Base-by-base conservation (phyloP, 1,140 invertebrate species). In the Ceratina australensis region DNA sequence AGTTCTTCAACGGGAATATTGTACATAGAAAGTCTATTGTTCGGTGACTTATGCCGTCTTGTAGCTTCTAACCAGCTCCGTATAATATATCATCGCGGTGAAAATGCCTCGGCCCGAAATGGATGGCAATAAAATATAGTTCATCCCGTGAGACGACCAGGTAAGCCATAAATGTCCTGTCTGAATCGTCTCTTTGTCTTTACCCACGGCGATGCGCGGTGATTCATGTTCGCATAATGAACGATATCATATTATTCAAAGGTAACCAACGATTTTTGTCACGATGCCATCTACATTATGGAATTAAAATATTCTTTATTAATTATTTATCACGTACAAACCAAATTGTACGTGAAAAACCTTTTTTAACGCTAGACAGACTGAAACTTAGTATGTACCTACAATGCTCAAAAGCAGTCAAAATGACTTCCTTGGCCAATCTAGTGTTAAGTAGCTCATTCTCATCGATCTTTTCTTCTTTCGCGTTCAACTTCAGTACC, bases 31-130 rank as follows among this genome's bases (percentile, higher is more conserved):
- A 72, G 71, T 75, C 76, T 82, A 83, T 83, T 83, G 81, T 82
- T 76, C 61, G 33, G 66, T 82, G 66, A 83, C 80, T 79, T 83
- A 79, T 71, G 72, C 10, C 57, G 28, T 16, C 49, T 42, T 42
- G 33, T 1, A 42, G 5, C 3, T 42, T 42, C 33, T 28, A 54
- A 24, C 33, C 63, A 63, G 42, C 60, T 72, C 49, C 26, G 76
- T 18, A 61, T 56, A 66, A 72, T 79, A 75, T 82, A 82, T 82
- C 77, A 82, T 82, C 71, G 54, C 81, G 60, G 68, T 65, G 80
- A 73, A 79, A 69, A 60, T 64, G 56, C 33, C 74, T 54, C 47
- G 64, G 52, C 56, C 52, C 50, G 65, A 72, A 82, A 65, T 64
- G 50, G 22, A 47, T n/a, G 28, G 56, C 74, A 67, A 83, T 82